Evolutionary conservation across 2,797 vertebrate species (phyloP).

Genomic region (Neomorphus geoffroyi): DNA sequence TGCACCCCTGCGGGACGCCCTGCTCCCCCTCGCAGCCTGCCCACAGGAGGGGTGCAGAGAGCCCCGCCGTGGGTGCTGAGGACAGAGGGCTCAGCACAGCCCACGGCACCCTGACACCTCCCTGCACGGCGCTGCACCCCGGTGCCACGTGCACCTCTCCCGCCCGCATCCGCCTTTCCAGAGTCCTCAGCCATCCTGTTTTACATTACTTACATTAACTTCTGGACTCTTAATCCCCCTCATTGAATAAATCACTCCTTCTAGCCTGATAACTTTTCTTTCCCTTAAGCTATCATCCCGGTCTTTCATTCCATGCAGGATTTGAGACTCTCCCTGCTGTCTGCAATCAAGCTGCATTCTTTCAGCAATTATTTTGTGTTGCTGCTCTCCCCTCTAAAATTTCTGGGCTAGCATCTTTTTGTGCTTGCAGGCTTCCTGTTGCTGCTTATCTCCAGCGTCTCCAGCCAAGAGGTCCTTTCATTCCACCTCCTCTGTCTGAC

Average conservation of each 20-base stretch:
- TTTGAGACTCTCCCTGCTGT: conserved; percentile 61
- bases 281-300: conserved; percentile 52
- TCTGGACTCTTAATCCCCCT: conserved; percentile 62
- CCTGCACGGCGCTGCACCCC: rapidly evolving
- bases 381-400: conserved; percentile 41
- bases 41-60: neutral
- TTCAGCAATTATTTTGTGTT: conserved; percentile 68
- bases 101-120: neutral
- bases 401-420: conserved; percentile 40
- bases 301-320: conserved; percentile 58
- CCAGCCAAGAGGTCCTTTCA: conserved; percentile 48
- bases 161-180: neutral
- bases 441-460: conserved; percentile 54
- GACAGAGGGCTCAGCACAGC: rapidly evolving
- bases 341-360: conserved; percentile 70
- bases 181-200: neutral
- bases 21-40: neutral
- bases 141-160: neutral
- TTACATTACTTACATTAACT: conserved; percentile 61
- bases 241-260: conserved; percentile 63
- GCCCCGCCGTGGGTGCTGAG: neutral
- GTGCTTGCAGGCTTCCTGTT: conserved; percentile 21
- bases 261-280: conserved; percentile 66
- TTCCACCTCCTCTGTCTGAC: conserved; percentile 38
- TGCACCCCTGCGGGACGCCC: neutral